These are phyloP conservation scores for Aethina tumida DNA, from an alignment of 1,140 invertebrate species.

Conservation along the genomic window DNA sequence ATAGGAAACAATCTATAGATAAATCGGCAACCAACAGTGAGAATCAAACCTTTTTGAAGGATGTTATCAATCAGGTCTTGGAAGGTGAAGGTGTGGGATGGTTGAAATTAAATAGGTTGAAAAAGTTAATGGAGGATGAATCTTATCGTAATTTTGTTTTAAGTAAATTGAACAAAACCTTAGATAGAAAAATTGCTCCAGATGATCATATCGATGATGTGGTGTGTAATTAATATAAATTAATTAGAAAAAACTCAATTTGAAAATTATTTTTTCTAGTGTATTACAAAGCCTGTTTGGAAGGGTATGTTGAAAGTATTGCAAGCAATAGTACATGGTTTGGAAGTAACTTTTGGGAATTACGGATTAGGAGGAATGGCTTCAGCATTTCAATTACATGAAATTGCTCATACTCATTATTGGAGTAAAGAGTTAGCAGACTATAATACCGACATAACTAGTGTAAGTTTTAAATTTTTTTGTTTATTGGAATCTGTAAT, in stretches of 20 bases:
- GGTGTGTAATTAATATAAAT: conserved; percentile 48
- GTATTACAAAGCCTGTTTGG: conserved; percentile 79
- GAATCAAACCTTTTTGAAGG: conserved; percentile 80
- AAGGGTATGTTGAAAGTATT: conserved; percentile 94
- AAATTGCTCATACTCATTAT: conserved; percentile 97
- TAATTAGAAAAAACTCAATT: conserved; percentile 1
- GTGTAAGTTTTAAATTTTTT: conserved; percentile 14
- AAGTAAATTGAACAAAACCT: conserved; percentile 87
- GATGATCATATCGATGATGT: conserved; percentile 97
- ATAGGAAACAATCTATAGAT: conserved; percentile 54
- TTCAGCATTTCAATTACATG: conserved; percentile 90
- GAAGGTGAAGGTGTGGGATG: conserved; percentile 95
- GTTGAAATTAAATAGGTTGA: conserved; percentile 88
- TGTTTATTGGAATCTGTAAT: neutral
- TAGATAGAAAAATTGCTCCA: conserved; percentile 87
- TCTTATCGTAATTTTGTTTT: conserved; percentile 94
- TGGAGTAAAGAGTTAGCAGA: conserved; percentile 82
- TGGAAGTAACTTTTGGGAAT: conserved; percentile 88
- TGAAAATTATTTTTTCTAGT: conserved; percentile 43
- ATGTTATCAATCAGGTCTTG: conserved; percentile 83
- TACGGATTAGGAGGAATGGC: conserved; percentile 95
- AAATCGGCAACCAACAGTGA: conserved; percentile 67
- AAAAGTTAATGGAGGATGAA: conserved; percentile 98
- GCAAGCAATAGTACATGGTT: conserved; percentile 77
- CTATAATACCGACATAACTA: conserved; percentile 26